Base-by-base conservation (phyloP, 1,140 invertebrate genomes). In the Drosophila nasuta region DNA sequence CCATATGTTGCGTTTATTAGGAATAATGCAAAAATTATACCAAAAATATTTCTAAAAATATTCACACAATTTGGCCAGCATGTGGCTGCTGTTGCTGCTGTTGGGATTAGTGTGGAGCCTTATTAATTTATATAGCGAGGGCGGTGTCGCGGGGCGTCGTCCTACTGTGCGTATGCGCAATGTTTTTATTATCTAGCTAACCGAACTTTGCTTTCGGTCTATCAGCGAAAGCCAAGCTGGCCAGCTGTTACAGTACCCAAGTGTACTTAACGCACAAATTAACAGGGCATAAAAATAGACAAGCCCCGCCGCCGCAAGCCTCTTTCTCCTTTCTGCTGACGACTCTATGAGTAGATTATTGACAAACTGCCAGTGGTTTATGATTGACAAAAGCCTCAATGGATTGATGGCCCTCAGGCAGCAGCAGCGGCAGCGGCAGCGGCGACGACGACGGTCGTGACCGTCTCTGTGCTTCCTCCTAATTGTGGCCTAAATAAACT, bases 11-110 rank as follows among this genome's bases (percentile, higher is more conserved):
- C 35, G 46, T 66, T 79, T 70, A 88, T 79, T 67, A 79, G 82
- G 59, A 89, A 51, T 85, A 89, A 89, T 89, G 81, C 66, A 80
- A 65, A 85, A 89, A 89, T 89, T 89, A 89, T 89, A 57, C 72
- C 72, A 43, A 20, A 67, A 43, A 28, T 63, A 45, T 45, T 52
- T 73, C 71, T 83, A 74, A 78, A 80, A 79, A 80, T 89, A 82
- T 83, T 57, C 52, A 25, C 38, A 48, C 80, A 79, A 86, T 87
- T 87, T 81, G 38, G 67, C 54, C 69, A 59, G 68, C 85, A 88
- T 88, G 77, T 83, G 83, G 77, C 65, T 56, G 69, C 13, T 68
- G 30, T 33, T 25, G 20, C 3, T 25, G 20, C 20, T 25, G 20
- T 25, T 25, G 63, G 66, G 82, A 78, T 86, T 81, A 81, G 71